A percentile compares a stretch with the other conserved stretches of the same genome.
phyloP scores from a whole-genome alignment of 2,797 vertebrate species.

The Rousettus madagascariensis region DNA sequence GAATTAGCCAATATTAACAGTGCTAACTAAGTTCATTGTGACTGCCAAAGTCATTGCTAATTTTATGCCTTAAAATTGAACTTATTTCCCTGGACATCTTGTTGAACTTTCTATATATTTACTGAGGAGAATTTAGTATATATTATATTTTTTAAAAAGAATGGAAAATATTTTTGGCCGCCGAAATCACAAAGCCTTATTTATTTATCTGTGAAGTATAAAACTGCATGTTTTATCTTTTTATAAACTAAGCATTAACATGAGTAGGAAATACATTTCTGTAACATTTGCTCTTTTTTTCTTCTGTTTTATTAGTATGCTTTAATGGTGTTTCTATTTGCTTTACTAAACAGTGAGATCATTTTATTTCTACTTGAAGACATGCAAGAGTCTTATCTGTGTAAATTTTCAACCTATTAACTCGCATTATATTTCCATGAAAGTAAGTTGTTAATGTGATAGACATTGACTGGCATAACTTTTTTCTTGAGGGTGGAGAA shows the following conservation, averaged over 20 bases:
- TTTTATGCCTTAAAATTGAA: slow-evolving; percentile 46
- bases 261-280: slow-evolving; percentile 46
- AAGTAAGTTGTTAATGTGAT: neutral
- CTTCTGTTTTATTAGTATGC: slow-evolving; percentile 36
- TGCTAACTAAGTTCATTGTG: slow-evolving; percentile 47
- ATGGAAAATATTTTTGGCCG: neutral
- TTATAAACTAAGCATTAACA: slow-evolving; percentile 50
- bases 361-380: slow-evolving; percentile 35
- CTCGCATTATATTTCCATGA: slow-evolving; percentile 38
- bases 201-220: slow-evolving; percentile 35
- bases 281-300: slow-evolving; percentile 10
- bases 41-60: neutral
- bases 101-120: neutral
- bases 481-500: neutral
- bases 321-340: slow-evolving; percentile 45
- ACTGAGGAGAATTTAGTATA: neutral
- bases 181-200: neutral
- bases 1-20: neutral
- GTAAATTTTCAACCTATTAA: neutral
- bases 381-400: slow-evolving; percentile 59
- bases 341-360: slow-evolving; percentile 59
- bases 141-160: neutral
- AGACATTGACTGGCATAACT: neutral
- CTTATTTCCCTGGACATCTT: neutral
- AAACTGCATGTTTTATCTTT: slow-evolving; percentile 62